A percentile compares a stretch with the other conserved stretches of the same genome.
phyloP scores from a whole-genome alignment of 2,113 vertebrate species.

The Psammodynastes pulverulentus region DNA sequence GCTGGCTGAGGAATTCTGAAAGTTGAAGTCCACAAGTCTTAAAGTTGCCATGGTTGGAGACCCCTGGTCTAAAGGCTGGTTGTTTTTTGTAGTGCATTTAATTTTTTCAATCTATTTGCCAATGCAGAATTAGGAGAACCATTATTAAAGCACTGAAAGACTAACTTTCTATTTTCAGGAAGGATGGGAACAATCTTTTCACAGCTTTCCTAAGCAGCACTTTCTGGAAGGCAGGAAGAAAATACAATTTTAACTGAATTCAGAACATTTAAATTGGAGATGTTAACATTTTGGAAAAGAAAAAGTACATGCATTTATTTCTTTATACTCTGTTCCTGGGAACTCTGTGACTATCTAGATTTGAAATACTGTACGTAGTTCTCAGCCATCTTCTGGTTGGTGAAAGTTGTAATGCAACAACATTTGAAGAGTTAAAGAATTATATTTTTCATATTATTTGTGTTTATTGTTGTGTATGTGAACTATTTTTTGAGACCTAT shows the following conservation, averaged over 20 bases:
- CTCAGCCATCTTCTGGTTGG: background rate
- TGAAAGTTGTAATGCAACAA: background rate
- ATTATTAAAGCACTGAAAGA: background rate
- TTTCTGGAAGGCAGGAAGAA: background rate
- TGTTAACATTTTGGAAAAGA: background rate
- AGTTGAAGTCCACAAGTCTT: too few relatives aligned
- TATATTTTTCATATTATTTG: background rate
- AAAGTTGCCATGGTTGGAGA: too few relatives aligned
- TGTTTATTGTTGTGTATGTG: background rate
- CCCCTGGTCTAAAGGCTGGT: background rate
- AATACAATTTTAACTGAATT: background rate
- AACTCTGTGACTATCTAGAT: background rate
- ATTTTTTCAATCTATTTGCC: background rate
- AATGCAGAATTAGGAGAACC: background rate
- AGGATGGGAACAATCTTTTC: background rate
- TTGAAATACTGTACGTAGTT: background rate
- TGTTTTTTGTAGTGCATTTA: background rate
- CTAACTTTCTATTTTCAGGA: background rate
- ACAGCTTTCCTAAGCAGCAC: background rate
- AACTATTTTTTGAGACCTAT: background rate
- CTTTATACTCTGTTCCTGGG: background rate
- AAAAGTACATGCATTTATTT: background rate
- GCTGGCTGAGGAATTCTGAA: too few relatives aligned
- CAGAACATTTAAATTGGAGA: background rate
- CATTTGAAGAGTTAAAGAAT: background rate